phyloP scores from a whole-genome alignment of 2,797 vertebrate genomes.

The Lithobates pipiens region DNA sequence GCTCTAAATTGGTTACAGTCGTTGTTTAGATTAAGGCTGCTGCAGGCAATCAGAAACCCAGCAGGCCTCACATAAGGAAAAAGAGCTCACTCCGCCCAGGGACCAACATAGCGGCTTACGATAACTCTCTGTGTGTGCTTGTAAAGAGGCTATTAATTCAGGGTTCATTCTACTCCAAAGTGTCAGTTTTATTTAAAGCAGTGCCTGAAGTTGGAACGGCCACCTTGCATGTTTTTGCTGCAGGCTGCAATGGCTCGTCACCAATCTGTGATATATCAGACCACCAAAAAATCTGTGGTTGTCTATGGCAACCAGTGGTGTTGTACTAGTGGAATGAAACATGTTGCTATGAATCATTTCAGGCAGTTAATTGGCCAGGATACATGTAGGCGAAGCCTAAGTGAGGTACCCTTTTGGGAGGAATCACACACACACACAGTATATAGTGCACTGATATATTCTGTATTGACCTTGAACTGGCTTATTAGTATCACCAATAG shows the following conservation, averaged over 20 bases:
- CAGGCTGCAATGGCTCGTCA: neutral
- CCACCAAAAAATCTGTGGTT: no score
- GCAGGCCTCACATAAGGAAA: slow-evolving; percentile 24
- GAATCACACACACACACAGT: no score
- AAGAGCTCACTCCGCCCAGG: slow-evolving; percentile 18
- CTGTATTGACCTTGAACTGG: no score
- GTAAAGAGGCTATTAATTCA: slow-evolving; percentile 32
- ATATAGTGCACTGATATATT: no score
- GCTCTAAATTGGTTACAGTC: slow-evolving; percentile 47
- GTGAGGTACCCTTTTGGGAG: no score
- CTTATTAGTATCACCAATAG: no score
- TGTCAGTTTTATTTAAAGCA: neutral
- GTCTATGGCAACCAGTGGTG: no score
- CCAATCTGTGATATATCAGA: neutral
- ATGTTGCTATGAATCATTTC: no score
- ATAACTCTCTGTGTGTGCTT: slow-evolving; percentile 23
- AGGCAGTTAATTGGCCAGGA: no score
- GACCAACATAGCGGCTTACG: slow-evolving; percentile 21
- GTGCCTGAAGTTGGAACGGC: neutral
- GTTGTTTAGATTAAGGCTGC: slow-evolving; percentile 49
- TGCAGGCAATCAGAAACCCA: slow-evolving; percentile 54
- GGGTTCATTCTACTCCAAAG: slow-evolving; percentile 17
- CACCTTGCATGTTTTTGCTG: neutral
- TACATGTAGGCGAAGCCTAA: no score
- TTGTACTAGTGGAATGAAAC: no score